These are phyloP conservation scores for Gadopsis bispinosus DNA, from an alignment of 2,797 vertebrate species.

Conservation along the genomic window DNA sequence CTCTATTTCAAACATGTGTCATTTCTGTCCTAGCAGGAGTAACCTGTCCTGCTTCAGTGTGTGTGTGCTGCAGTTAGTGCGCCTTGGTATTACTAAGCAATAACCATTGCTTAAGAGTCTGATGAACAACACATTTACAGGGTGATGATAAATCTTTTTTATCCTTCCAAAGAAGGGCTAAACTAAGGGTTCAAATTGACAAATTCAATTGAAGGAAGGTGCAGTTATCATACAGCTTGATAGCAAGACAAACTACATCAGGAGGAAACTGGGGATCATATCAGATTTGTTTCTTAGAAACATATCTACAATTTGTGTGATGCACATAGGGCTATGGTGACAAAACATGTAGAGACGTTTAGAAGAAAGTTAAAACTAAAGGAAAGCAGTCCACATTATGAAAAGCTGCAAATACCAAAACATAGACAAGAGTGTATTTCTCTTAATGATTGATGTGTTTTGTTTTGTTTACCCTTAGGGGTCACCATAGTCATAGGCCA, in stretches of 20 bases:
- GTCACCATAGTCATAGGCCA: conserved; percentile 38
- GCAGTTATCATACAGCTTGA: background rate
- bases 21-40: background rate
- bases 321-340: background rate
- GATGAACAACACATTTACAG: background rate
- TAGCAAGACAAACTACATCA: background rate
- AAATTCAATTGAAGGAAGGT: conserved; percentile 18
- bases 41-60: background rate
- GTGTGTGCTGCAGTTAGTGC: background rate
- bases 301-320: background rate
- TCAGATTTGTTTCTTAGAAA: background rate
- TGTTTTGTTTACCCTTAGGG: conserved; percentile 17
- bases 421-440: background rate
- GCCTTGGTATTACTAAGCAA: background rate
- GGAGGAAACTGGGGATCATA: background rate
- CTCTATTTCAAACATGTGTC: conserved; percentile 12
- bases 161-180: background rate
- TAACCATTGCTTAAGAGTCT: background rate
- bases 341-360: background rate
- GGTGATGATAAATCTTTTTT: background rate
- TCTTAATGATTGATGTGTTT: background rate
- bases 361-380: background rate
- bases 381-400: background rate
- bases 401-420: conserved; percentile 2
- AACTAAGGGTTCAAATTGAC: background rate